Evolutionary conservation across 2,797 vertebrate genomes (phyloP).

Genomic region (Melanotaenia trifasciata): DNA sequence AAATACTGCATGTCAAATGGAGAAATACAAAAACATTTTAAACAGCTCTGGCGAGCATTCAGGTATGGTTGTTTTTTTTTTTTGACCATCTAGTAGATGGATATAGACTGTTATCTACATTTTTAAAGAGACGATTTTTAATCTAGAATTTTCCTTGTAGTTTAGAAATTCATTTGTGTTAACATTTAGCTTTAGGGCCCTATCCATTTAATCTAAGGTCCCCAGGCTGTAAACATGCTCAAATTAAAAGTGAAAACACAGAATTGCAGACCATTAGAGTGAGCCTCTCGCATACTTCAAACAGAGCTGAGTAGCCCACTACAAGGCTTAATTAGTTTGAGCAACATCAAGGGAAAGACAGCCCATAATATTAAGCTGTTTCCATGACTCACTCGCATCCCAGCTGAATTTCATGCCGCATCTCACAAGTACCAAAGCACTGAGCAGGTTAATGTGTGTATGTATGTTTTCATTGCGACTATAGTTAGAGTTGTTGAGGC

Average conservation of each 20-base stretch:
- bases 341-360: slow-evolving; percentile 73
- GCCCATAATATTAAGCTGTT: slow-evolving; percentile 65
- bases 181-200: slow-evolving; percentile 7
- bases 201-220: slow-evolving; percentile 34
- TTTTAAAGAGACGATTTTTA: background rate
- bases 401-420: slow-evolving; percentile 54
- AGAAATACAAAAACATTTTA: too few relatives aligned
- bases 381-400: slow-evolving; percentile 70
- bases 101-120: background rate
- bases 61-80: background rate
- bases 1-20: too few relatives aligned
- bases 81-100: background rate
- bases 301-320: slow-evolving; percentile 64
- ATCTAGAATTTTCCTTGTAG: background rate
- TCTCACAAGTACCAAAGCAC: slow-evolving; percentile 22
- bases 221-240: slow-evolving; percentile 54
- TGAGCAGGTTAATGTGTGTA: background rate
- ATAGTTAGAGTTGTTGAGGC: background rate
- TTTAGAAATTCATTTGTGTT: slow-evolving; percentile 32
- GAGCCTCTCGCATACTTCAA: slow-evolving; percentile 63
- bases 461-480: slow-evolving; percentile 15
- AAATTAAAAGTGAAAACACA: slow-evolving; percentile 59
- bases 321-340: slow-evolving; percentile 71
- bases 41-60: background rate
- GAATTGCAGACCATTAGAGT: slow-evolving; percentile 56